A percentile compares a stretch with the other conserved stretches of the same genome.
Evolutionary conservation across 2,888 invertebrate genomes (phyloP).

Genomic region (Zaprionus obscuricornis): DNA sequence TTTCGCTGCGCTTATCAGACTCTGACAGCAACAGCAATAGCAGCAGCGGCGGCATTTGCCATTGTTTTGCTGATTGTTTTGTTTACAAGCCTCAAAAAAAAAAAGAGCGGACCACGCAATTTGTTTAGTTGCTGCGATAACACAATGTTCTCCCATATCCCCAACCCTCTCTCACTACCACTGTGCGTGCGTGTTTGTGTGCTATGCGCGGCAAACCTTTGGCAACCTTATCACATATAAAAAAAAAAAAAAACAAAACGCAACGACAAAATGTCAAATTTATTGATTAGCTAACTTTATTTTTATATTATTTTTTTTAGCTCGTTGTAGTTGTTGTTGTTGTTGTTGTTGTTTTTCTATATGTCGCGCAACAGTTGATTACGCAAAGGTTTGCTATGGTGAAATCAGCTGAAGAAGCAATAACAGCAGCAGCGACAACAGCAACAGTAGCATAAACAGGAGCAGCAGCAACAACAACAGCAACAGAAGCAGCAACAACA

Average conservation of each 20-base stretch:
- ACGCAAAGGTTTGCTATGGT: constrained; percentile 40
- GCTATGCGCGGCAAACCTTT: neutral
- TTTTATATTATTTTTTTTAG: constrained; percentile 4
- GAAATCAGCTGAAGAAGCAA: constrained; percentile 37
- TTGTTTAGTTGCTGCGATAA: constrained; percentile 59
- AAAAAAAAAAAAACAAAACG: neutral
- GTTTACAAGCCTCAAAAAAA: constrained; percentile 60
- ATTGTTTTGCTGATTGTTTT: constrained; percentile 49
- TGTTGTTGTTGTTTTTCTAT: constrained; percentile 6
- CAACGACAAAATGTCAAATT: constrained; percentile 36
- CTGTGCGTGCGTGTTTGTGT: neutral
- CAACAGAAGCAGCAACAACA: no score
- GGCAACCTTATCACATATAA: constrained; percentile 30
- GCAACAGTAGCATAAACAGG: constrained; percentile 5
- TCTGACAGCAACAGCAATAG: no score
- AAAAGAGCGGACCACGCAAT: constrained; percentile 64
- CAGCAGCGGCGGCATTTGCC: constrained; percentile 13
- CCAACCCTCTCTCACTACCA: neutral
- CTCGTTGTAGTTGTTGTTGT: no score
- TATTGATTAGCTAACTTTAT: constrained; percentile 49
- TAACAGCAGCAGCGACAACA: constrained; percentile 12
- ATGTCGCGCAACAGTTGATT: constrained; percentile 32
- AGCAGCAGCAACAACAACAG: constrained; percentile 8
- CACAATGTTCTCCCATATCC: neutral
- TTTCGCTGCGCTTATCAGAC: constrained; percentile 30